phyloP scores from a whole-genome alignment of 2,113 vertebrate genomes.

The Rhineura floridana region DNA sequence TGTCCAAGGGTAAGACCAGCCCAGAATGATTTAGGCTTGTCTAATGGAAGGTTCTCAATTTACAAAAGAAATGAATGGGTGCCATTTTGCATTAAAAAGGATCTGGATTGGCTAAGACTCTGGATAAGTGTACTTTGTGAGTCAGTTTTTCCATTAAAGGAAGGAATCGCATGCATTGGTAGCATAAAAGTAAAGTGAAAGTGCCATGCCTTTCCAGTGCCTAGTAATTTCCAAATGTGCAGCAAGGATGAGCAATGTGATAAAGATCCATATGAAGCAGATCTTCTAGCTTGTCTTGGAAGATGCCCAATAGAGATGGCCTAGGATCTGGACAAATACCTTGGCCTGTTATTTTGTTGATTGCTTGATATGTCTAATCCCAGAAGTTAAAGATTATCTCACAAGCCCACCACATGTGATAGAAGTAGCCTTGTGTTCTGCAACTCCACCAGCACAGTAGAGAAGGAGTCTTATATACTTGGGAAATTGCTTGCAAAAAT shows the following conservation, averaged over 20 bases:
- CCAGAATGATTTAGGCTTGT: neutral
- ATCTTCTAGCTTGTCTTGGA: neutral
- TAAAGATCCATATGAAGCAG: neutral
- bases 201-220: neutral
- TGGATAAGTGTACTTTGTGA: neutral
- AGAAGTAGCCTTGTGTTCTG: neutral
- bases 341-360: neutral
- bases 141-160: slow-evolving; percentile 4
- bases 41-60: neutral
- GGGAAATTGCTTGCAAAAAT: no score
- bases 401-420: neutral
- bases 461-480: neutral
- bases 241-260: neutral
- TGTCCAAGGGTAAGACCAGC: neutral
- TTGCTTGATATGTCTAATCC: neutral
- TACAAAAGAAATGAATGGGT: neutral
- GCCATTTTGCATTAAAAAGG: neutral
- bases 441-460: neutral
- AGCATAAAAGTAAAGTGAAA: neutral
- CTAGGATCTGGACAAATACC: neutral
- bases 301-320: neutral
- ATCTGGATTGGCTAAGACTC: neutral
- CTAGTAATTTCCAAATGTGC: neutral
- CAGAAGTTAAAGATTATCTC: neutral
- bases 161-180: neutral